phyloP scores from a whole-genome alignment of 2,797 vertebrate genomes.

The Clarias laeviceps region DNA sequence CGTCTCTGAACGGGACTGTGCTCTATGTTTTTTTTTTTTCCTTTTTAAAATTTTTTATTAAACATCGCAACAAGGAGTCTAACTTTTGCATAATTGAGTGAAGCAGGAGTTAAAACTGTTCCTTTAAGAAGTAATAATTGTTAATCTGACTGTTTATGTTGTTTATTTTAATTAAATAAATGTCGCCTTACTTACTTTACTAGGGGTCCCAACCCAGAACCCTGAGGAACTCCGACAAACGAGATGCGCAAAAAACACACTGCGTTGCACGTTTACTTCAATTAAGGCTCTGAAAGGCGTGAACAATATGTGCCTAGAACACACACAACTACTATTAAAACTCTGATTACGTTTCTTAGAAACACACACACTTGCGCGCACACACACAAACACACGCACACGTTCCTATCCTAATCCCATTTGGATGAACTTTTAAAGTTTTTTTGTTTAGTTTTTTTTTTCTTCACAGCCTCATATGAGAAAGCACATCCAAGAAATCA shows the following conservation, averaged over 20 bases:
- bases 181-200: conserved; percentile 59
- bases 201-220: conserved; percentile 49
- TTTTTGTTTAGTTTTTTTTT: background rate
- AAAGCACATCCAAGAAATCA: conserved; percentile 40
- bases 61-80: conserved; percentile 14
- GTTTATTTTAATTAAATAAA: background rate
- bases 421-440: conserved; percentile 52
- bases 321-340: conserved; percentile 69
- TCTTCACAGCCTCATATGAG: conserved; percentile 67
- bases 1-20: conserved; percentile 29
- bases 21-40: conserved; percentile 16
- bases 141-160: conserved; percentile 40
- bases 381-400: conserved; percentile 31
- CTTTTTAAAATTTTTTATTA: background rate
- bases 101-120: conserved; percentile 61
- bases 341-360: conserved; percentile 68
- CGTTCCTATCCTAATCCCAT: conserved; percentile 64
- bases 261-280: conserved; percentile 64
- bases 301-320: conserved; percentile 72
- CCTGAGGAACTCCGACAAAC: conserved; percentile 57
- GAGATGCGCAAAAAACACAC: conserved; percentile 51
- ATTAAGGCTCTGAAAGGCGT: conserved; percentile 76
- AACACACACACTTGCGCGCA: conserved; percentile 58
- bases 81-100: conserved; percentile 73
- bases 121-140: conserved; percentile 60